Evolutionary conservation across 2,888 invertebrate species (phyloP).

Genomic region (Metacarcinus magister): DNA sequence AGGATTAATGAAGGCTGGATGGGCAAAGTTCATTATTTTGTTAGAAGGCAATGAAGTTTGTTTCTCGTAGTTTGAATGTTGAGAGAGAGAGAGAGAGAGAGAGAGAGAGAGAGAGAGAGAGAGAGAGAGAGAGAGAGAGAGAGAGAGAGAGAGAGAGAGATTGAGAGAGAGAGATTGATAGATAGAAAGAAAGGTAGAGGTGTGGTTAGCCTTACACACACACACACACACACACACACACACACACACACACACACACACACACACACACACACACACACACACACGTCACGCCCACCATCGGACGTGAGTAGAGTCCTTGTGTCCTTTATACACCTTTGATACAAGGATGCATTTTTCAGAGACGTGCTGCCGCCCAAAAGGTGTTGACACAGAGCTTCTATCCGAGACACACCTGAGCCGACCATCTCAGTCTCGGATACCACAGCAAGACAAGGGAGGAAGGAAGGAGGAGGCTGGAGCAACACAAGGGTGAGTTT

Average conservation of each 20-base stretch:
- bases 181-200: background rate
- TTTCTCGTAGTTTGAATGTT: background rate
- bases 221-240: constrained; percentile 66
- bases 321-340: background rate
- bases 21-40: background rate
- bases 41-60: background rate
- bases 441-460: too few relatives aligned
- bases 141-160: constrained; percentile 53
- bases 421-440: background rate
- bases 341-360: background rate
- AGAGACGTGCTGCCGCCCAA: background rate
- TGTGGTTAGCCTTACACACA: background rate
- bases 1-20: background rate
- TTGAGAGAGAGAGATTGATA: background rate
- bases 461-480: too few relatives aligned
- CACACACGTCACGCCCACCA: background rate
- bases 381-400: background rate
- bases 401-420: background rate
- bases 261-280: background rate
- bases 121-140: constrained; percentile 56
- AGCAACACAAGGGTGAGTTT: too few relatives aligned
- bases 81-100: constrained; percentile 47
- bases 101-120: constrained; percentile 61
- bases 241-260: constrained; percentile 66
- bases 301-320: background rate